Conservation (phyloP, 2,888 invertebrate genomes). For the Cheilosia pagana region DNA sequence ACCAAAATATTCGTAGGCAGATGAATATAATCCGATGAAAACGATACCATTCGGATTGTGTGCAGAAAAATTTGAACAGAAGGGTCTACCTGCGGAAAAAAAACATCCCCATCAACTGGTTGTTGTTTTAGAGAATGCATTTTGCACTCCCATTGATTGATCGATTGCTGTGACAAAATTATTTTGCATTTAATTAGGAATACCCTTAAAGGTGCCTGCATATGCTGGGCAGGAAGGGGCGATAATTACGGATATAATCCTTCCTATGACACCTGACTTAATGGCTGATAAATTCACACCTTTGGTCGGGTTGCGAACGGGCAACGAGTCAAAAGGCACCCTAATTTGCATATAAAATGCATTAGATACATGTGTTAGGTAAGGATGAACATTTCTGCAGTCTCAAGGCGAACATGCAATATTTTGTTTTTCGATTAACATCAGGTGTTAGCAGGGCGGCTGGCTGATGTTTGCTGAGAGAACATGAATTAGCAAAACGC, state of each 20-base stretch:
- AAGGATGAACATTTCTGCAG: constrained; percentile 24
- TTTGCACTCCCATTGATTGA: constrained; percentile 52
- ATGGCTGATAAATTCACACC: constrained; percentile 70
- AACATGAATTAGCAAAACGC: constrained; percentile 1
- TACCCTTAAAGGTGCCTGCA: constrained; percentile 5
- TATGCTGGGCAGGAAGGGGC: neutral
- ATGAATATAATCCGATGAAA: constrained; percentile 37
- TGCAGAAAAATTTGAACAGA: constrained; percentile 4
- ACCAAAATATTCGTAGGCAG: constrained; percentile 21
- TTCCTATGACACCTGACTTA: constrained; percentile 69
- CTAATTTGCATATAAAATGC: constrained; percentile 71
- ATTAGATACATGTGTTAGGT: constrained; percentile 66
- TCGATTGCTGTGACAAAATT: constrained; percentile 69
- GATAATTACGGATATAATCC: constrained; percentile 61
- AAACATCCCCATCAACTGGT: constrained; percentile 52
- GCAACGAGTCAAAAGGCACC: constrained; percentile 30
- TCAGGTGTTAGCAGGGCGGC: constrained; percentile 38
- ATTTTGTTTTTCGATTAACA: constrained; percentile 46
- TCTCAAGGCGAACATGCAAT: constrained; percentile 37
- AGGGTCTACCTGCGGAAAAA: neutral
- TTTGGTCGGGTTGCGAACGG: constrained; percentile 12
- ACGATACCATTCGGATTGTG: constrained; percentile 22
- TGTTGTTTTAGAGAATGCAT: constrained; percentile 4
- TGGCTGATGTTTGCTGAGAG: constrained; percentile 3
- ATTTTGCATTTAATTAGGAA: constrained; percentile 44